These are phyloP conservation scores for Hydrocynus forskahlii DNA, from an alignment of 2,797 vertebrate genomes.

Conservation along the genomic window DNA sequence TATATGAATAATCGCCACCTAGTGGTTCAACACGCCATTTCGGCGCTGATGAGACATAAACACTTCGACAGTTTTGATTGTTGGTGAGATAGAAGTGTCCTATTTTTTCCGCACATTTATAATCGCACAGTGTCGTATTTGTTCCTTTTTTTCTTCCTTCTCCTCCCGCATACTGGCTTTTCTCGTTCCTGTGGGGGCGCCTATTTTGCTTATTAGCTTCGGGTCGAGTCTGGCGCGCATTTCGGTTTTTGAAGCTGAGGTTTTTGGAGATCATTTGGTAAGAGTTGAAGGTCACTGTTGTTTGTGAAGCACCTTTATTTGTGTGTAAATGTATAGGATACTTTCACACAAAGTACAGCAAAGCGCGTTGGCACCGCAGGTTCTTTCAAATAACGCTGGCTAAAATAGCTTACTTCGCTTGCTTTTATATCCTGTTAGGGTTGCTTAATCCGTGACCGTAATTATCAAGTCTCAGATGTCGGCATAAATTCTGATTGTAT, in stretches of 20 bases:
- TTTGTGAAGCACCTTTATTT: slow-evolving; percentile 56
- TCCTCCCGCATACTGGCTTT: not conserved
- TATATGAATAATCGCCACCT: slow-evolving; percentile 25
- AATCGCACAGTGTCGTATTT: not conserved
- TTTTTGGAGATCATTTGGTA: not conserved
- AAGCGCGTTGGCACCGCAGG: not conserved
- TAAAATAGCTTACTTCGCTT: not conserved
- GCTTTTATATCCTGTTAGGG: no score
- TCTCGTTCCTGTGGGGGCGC: not conserved
- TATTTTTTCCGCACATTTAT: not conserved
- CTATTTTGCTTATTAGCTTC: not conserved
- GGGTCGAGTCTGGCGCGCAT: slow-evolving; percentile 7
- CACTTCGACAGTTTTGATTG: not conserved
- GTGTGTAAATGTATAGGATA: not conserved
- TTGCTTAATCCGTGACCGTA: no score
- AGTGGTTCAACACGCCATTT: not conserved
- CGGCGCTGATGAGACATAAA: not conserved
- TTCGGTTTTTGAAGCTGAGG: not conserved
- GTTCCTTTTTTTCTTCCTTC: not conserved
- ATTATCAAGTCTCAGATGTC: not conserved
- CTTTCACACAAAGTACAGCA: not conserved
- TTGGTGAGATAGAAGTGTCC: not conserved
- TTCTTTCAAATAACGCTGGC: not conserved
- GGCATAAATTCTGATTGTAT: no score
- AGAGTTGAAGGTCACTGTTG: not conserved